Conservation (phyloP, 2,797 vertebrate genomes). For the Scleropages formosus region DNA sequence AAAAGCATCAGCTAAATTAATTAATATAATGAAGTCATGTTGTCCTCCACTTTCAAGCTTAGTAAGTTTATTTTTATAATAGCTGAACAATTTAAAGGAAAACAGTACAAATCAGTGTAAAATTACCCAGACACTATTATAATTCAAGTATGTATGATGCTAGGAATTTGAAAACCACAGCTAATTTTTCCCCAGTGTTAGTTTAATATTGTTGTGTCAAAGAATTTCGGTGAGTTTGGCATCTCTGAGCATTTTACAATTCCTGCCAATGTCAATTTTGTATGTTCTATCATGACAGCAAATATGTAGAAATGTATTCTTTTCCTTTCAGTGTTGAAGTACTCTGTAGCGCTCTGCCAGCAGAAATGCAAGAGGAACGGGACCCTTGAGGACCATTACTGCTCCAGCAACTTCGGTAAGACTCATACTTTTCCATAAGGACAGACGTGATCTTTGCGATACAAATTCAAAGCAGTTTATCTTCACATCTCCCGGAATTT, state of each 20-base stretch:
- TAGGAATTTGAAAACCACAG: background rate
- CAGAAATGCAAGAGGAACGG: conserved; percentile 75
- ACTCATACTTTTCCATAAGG: conserved; percentile 10
- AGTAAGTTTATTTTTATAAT: no score
- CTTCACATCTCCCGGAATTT: conserved; percentile 18
- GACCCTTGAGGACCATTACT: conserved; percentile 77
- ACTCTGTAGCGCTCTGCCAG: conserved; percentile 72
- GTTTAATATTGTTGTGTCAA: background rate
- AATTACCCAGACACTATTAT: background rate
- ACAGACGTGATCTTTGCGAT: background rate
- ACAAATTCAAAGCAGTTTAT: background rate
- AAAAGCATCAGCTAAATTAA: no score
- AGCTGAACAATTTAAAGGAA: background rate
- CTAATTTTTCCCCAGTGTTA: background rate
- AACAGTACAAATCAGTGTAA: background rate
- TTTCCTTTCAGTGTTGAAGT: conserved; percentile 62
- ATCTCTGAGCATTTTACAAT: background rate
- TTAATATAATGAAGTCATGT: no score
- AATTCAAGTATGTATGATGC: background rate
- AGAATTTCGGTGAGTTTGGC: conserved; percentile 3
- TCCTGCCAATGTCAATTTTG: no score
- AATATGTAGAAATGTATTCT: background rate
- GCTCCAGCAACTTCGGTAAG: conserved; percentile 82
- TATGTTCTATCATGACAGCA: background rate
- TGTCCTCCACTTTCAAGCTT: no score